Conservation (phyloP, 2,113 vertebrate genomes). For the Machaerirhynchus nigripectus region DNA sequence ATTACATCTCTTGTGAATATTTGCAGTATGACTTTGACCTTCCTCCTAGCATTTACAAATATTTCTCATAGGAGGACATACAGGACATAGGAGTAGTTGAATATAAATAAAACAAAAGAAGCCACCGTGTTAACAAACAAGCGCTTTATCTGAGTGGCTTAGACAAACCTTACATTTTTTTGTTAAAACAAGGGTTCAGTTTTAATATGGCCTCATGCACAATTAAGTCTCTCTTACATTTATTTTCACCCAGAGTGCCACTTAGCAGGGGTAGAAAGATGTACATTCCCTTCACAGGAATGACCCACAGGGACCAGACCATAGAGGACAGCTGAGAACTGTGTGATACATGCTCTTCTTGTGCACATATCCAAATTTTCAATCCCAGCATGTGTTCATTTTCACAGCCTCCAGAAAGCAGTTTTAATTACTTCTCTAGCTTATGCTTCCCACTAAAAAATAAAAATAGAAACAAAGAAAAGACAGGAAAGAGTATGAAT, state of each 20-base stretch:
- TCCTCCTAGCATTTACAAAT: background rate
- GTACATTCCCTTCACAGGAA: background rate
- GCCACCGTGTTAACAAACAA: background rate
- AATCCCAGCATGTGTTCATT: background rate
- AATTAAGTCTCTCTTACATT: background rate
- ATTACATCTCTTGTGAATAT: background rate
- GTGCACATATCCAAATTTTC: background rate
- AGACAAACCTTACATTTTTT: background rate
- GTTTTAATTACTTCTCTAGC: background rate
- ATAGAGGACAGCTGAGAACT: background rate
- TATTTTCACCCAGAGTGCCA: background rate
- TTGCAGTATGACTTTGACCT: background rate
- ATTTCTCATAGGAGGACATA: background rate
- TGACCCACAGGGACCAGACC: background rate
- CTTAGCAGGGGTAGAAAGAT: background rate
- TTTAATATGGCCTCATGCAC: background rate
- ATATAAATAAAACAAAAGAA: background rate
- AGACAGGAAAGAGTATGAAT: background rate
- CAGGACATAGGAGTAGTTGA: background rate
- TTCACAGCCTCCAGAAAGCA: background rate
- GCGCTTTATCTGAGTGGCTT: background rate
- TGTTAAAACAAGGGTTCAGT: background rate
- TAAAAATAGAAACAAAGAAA: background rate
- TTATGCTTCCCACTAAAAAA: background rate
- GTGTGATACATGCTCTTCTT: background rate